Base-by-base conservation (phyloP, 1,140 invertebrate genomes). In the Mya arenaria region DNA sequence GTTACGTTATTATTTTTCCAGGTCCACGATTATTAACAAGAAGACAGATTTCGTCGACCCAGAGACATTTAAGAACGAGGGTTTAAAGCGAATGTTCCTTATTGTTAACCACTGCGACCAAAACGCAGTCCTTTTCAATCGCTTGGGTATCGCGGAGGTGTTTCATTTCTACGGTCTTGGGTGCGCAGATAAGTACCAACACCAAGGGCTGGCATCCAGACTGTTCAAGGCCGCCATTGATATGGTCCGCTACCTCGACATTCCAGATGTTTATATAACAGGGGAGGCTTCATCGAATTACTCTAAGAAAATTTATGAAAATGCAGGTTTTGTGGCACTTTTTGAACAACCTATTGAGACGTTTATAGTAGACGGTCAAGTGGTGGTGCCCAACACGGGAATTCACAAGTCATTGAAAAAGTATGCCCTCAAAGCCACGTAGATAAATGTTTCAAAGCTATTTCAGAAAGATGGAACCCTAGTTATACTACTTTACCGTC, bases 241-340 rank as follows among this genome's bases (percentile, higher is more conserved):
- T n/a, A 72, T 72, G 69, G 28, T 72, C 25, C 28, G 28, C 5
- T 32, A 55, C 13, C 37, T 63, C n/a, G 62, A 44, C 30, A 52
- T 65, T n/a, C 17, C 63, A 25, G 60, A 37, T 0, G 44, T 52
- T 10, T 44, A 52, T 19, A 56, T 65, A 5, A 77, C 48, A 41
- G 77, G 30, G 8, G 63, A 58, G 39, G 41, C 28, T 15, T 36
- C 41, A 15, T 48, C 68, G 3, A 62, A 63, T 56, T 68, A 48
- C 23, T 60, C 63, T 4, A 55, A 77, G 80, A 23, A 58, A 32
- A 37, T 34, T 36, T 44, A 39, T 39, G 23, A 37, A 39, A 30
- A 37, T 15, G 30, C 69, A 58, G 30, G 77, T 17, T 25, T 77
- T 58, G 68, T 69, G 56, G 37, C 71, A 62, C n/a, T 74, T 25